phyloP scores from a whole-genome alignment of 1,140 invertebrate genomes.

The Lithobius niger region DNA sequence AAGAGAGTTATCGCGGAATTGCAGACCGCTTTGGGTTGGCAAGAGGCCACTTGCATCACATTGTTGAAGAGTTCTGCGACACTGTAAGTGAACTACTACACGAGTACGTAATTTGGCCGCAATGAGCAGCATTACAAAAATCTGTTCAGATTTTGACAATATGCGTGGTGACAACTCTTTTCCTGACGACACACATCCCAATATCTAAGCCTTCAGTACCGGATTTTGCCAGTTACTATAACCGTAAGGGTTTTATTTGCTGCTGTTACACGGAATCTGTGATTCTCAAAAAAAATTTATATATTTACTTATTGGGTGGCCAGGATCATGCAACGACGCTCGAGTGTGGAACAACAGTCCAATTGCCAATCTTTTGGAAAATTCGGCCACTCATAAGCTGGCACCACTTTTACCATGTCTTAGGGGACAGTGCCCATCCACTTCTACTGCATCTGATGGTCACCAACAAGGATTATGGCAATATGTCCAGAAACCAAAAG shows the following conservation, averaged over 20 bases:
- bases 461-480: constrained; percentile 25
- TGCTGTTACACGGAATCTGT: constrained; percentile 11
- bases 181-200: too few species aligned
- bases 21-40: too few species aligned
- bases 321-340: constrained; percentile 13
- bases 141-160: too few species aligned
- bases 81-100: too few species aligned
- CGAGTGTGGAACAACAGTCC: constrained; percentile 10
- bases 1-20: too few species aligned
- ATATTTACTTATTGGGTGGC: constrained; percentile 13
- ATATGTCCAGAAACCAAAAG: too few species aligned
- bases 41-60: too few species aligned
- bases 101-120: too few species aligned
- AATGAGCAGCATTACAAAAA: too few species aligned
- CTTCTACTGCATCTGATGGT: constrained; percentile 22
- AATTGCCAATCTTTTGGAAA: not conserved
- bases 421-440: constrained; percentile 29
- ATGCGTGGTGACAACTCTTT: too few species aligned
- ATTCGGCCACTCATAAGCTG: not conserved
- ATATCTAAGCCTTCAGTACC: too few species aligned
- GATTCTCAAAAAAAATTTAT: constrained; percentile 11
- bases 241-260: constrained; percentile 7
- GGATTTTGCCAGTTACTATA: not conserved
- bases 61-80: too few species aligned
- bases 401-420: constrained; percentile 20